Evolutionary conservation across 2,888 invertebrate species (phyloP).

Genomic region (Drosophila formosana): DNA sequence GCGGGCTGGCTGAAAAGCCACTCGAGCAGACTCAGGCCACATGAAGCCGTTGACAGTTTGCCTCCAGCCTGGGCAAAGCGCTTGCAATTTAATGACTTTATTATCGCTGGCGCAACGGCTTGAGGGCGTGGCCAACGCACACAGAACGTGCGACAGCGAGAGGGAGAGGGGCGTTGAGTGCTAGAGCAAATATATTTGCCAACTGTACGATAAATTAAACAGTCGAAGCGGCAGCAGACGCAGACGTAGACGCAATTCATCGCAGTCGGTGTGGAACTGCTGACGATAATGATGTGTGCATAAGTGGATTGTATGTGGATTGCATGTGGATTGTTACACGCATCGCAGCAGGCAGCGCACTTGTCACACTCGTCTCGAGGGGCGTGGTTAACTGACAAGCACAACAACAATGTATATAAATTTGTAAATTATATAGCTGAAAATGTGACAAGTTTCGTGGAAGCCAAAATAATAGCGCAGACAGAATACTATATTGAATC

Average conservation of each 20-base stretch:
- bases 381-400: not conserved
- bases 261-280: slow-evolving; percentile 28
- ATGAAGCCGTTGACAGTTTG: slow-evolving; percentile 56
- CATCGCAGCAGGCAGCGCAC: slow-evolving; percentile 1
- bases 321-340: not conserved
- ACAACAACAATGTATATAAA: not conserved
- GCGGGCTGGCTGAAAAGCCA: slow-evolving; percentile 33
- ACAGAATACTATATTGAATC: too few species aligned
- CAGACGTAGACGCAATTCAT: slow-evolving; percentile 21
- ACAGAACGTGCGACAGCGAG: not conserved
- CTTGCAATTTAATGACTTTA: slow-evolving; percentile 79
- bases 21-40: slow-evolving; percentile 45
- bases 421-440: not conserved
- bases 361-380: not conserved
- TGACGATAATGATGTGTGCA: slow-evolving; percentile 74
- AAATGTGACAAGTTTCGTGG: not conserved
- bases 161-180: not conserved
- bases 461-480: not conserved
- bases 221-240: slow-evolving; percentile 32
- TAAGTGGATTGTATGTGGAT: slow-evolving; percentile 54
- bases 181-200: slow-evolving; percentile 65
- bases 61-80: slow-evolving; percentile 17
- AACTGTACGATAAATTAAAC: slow-evolving; percentile 70
- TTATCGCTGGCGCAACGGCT: slow-evolving; percentile 54
- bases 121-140: not conserved